Conservation (phyloP, 2,797 vertebrate genomes). For the Arremon brunneinucha region DNA sequence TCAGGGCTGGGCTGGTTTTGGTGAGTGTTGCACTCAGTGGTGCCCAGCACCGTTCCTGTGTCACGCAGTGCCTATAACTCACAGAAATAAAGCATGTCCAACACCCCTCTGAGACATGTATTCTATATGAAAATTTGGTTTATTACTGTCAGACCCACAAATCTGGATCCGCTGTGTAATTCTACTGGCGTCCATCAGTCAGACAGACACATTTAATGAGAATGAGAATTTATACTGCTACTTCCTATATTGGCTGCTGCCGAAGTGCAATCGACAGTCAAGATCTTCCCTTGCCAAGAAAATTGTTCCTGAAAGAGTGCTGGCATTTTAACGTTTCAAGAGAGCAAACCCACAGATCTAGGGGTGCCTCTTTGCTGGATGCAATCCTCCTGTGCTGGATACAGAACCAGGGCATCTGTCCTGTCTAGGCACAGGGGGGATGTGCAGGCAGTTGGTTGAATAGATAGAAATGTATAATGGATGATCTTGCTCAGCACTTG, state of each 20-base stretch:
- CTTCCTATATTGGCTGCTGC: slow-evolving; percentile 67
- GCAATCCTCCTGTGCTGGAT: background rate
- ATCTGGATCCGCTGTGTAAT: slow-evolving; percentile 78
- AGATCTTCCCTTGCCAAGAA: slow-evolving; percentile 52
- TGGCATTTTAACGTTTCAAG: background rate
- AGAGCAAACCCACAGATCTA: background rate
- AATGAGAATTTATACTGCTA: slow-evolving; percentile 75
- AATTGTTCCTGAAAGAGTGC: slow-evolving; percentile 52
- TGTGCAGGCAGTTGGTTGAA: background rate
- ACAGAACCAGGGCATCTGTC: background rate
- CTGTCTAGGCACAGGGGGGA: background rate
- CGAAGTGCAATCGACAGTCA: slow-evolving; percentile 26
- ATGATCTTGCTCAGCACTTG: slow-evolving; percentile 13
- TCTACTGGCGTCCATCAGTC: slow-evolving; percentile 76
- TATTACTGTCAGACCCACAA: slow-evolving; percentile 79
- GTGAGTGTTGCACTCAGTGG: slow-evolving; percentile 13
- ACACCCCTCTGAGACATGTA: slow-evolving; percentile 74
- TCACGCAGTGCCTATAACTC: slow-evolving; percentile 72
- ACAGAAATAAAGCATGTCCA: slow-evolving; percentile 75
- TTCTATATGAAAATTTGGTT: slow-evolving; percentile 84
- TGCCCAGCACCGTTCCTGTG: slow-evolving; percentile 45
- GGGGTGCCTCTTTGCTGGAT: background rate
- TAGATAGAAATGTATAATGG: slow-evolving; percentile 38
- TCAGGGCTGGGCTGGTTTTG: slow-evolving; percentile 11
- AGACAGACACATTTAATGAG: slow-evolving; percentile 77